Evolutionary conservation across 2,888 invertebrate species (phyloP).

Genomic region (Drosophila lutescens): DNA sequence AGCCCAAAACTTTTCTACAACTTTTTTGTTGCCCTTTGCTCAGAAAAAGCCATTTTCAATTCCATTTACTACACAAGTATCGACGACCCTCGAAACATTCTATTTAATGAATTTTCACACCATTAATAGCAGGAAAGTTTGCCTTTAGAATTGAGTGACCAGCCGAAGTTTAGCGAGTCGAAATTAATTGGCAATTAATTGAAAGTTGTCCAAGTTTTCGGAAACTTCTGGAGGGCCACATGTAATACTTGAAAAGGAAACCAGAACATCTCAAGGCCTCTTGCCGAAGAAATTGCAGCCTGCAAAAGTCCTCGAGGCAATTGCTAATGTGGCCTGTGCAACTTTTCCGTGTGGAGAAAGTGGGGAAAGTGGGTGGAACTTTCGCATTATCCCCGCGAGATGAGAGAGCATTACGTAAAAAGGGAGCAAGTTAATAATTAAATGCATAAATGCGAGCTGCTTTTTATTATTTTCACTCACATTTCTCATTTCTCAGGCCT

Average conservation of each 20-base stretch:
- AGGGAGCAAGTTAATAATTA: conserved; percentile 59
- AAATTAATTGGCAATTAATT: conserved; percentile 77
- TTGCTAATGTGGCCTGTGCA: conserved; percentile 66
- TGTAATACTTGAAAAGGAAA: conserved; percentile 12
- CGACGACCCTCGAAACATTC: conserved; percentile 11
- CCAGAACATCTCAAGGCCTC: conserved; percentile 22
- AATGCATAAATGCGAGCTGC: conserved; percentile 59
- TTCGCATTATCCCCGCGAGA: conserved; percentile 27
- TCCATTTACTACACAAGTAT: conserved; percentile 11
- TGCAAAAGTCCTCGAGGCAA: conserved; percentile 56
- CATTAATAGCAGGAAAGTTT: conserved; percentile 12
- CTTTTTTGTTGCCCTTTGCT: not conserved
- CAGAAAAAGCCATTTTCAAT: conserved; percentile 1
- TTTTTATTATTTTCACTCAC: conserved; percentile 16
- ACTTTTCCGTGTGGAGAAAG: conserved; percentile 38
- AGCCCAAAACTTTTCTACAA: not conserved
- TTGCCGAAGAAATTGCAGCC: conserved; percentile 45
- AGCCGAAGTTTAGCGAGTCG: conserved; percentile 25
- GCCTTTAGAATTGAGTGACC: conserved; percentile 18
- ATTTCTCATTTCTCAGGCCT: conserved; percentile 20
- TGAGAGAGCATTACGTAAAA: conserved; percentile 1
- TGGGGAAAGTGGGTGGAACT: conserved; percentile 30
- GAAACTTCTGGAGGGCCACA: conserved; percentile 56
- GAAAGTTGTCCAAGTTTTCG: conserved; percentile 59
- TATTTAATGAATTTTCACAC: conserved; percentile 29